A percentile compares a stretch with the other conserved stretches of the same genome.
phyloP scores from a whole-genome alignment of 2,797 vertebrate genomes.

The Smutsia temminckii region DNA sequence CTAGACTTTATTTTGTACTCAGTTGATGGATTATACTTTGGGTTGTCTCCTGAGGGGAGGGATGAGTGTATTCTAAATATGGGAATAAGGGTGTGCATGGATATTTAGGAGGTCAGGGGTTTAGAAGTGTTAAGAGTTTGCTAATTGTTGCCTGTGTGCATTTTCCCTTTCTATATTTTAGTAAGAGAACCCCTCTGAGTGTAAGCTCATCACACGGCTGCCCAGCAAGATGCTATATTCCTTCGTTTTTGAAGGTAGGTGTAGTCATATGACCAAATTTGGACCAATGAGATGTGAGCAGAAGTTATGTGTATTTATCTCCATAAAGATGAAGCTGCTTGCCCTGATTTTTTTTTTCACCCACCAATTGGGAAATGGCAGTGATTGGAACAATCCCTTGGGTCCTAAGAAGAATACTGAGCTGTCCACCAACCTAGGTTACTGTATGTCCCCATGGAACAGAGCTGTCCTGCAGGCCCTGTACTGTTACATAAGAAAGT shows the following conservation, averaged over 20 bases:
- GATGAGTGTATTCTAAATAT: background rate
- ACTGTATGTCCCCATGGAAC: background rate
- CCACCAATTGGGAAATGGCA: background rate
- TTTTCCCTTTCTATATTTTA: constrained; percentile 34
- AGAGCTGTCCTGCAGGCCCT: background rate
- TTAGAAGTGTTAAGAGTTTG: background rate
- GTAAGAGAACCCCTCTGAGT: background rate
- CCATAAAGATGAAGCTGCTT: constrained; percentile 2
- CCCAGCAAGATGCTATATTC: background rate
- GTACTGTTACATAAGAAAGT: background rate
- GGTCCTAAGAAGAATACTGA: background rate
- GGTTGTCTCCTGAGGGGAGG: background rate
- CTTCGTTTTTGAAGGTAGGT: background rate
- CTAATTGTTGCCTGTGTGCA: background rate
- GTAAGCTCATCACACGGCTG: background rate
- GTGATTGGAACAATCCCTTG: background rate
- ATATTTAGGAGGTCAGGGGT: background rate
- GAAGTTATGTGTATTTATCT: background rate
- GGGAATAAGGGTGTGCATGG: background rate
- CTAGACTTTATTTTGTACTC: constrained; percentile 24
- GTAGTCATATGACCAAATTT: background rate
- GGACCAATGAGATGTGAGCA: background rate
- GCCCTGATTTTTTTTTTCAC: background rate
- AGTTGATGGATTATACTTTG: background rate
- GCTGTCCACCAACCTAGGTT: background rate